Evolutionary conservation across 2,888 invertebrate genomes (phyloP), one percentile per base, ranked within the genome.

Genomic region (Sialis fuliginosa): DNA sequence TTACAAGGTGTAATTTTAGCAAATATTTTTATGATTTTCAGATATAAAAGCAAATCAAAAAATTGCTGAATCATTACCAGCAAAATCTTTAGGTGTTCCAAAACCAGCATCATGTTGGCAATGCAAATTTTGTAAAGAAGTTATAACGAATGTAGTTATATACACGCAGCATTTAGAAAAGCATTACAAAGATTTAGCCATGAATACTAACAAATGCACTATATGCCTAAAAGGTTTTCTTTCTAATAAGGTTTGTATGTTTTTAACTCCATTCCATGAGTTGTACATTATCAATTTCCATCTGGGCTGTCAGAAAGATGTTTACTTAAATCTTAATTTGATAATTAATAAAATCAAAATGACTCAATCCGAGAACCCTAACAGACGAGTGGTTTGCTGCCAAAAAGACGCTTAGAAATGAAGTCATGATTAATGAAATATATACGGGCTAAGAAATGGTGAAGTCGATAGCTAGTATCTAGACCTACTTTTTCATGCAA

Each of bases 161-260:
- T 69, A 67, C 57, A 67, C 69, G 3, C 57, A 56, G 44, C 69
- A 70, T 54, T 56, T 68, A 39, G 57, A 64, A 50, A 59, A 60
- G 32, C 68, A 69, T 56, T 68, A 67, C 51, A 57, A 57, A 46
- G 53, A 47, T 30, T 13, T 42, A n/a, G 35, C 54, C 10, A 44
- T 54, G 33, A 49, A 54, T 6, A 54, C 54, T 2, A 49, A 52
- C 9, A 52, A 49, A 42, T 59, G 59, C 46, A 54, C 54, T 45
- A 48, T 57, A 31, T 58, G 59, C 46, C 52, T 54, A 35, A 54
- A 54, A 48, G 55, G 55, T 49, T 57, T 56, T 51, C 43, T 52
- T 33, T 55, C 51, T 45, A 47, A 52, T 12, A 53, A 54, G 49
- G 54, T 57, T 49, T 9, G 12, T 39, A 13, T 45, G 4, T 30